Evolutionary conservation across 1,140 invertebrate genomes (phyloP), one percentile per base, ranked within the genome.

Genomic region (Drosophila watanabei): DNA sequence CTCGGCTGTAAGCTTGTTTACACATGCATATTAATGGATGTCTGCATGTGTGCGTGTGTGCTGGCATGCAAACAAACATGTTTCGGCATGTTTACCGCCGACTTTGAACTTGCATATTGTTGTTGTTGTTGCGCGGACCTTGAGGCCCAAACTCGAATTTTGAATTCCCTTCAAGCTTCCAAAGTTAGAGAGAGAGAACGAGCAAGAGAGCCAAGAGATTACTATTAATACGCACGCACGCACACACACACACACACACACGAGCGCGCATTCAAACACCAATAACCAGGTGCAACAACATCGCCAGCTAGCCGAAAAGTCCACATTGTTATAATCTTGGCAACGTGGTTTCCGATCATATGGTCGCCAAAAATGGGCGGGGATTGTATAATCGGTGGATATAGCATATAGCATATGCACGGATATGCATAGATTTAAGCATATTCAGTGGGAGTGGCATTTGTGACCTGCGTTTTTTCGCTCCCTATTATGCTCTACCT

Each of bases 301-400:
- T 71, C 80, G 71, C 72, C 72, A 76, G 52, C 68, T 46, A 70
- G 75, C 72, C 62, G 68, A 71, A 71, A 77, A 75, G 56, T 76
- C 62, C 64, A 59, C 65, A 77, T 70, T 52, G 63, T 83, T 63
- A 82, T 82, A 89, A 81, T 82, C 85, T 88, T 88, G 79, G 86
- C 85, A 89, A 85, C 86, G 85, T 89, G 85, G 85, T 89, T 79
- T 65, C 69, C 79, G 82, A 89, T 89, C 85, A 89, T 89, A 90
- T 89, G 85, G 82, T 81, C 52, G 39, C 68, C n/a, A 48, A 64
- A 77, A 75, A 70, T 79, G 57, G 56, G 75, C 46, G 63, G 57
- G 75, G 75, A 49, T 79, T 79, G 75, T 79, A 79, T 79, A 79
- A 79, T 70, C 43, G 75, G 37, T 49, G 20, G 39, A 68, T 20